Evolutionary conservation across 2,113 vertebrate species (phyloP).

Genomic region (Nothobranchius kuhntae): DNA sequence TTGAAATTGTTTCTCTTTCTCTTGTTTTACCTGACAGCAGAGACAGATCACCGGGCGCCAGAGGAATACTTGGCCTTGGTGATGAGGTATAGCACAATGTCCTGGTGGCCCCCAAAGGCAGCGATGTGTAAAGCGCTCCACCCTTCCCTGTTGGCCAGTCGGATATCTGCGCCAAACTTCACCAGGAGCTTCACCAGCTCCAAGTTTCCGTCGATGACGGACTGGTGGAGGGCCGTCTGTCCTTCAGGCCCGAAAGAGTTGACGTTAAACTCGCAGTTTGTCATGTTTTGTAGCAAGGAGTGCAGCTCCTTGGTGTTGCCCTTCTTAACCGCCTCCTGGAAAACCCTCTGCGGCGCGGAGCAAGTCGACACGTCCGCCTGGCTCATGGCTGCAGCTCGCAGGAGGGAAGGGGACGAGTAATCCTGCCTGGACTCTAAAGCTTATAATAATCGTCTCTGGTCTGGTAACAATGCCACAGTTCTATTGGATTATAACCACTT

Average conservation of each 20-base stretch:
- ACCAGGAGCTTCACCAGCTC: slow-evolving; percentile 98
- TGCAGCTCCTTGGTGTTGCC: slow-evolving; percentile 97
- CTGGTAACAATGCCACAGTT: slow-evolving; percentile 59
- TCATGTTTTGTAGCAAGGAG: slow-evolving; percentile 96
- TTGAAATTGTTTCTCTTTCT: slow-evolving; percentile 4
- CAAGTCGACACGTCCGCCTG: slow-evolving; percentile 94
- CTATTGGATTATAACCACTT: slow-evolving; percentile 59
- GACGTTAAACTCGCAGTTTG: slow-evolving; percentile 97
- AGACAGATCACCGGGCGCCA: slow-evolving; percentile 86
- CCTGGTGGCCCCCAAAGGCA: slow-evolving; percentile 97
- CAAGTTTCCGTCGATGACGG: slow-evolving; percentile 96
- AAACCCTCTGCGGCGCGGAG: slow-evolving; percentile 89
- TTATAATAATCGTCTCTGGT: slow-evolving; percentile 49
- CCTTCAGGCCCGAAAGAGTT: slow-evolving; percentile 98
- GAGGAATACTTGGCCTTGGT: slow-evolving; percentile 98
- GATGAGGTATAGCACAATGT: slow-evolving; percentile 99
- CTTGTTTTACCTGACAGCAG: slow-evolving; percentile 67
- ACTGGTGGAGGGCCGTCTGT: slow-evolving; percentile 97
- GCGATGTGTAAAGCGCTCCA: slow-evolving; percentile 99
- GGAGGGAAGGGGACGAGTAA: slow-evolving; percentile 48
- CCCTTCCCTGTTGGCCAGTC: slow-evolving; percentile 95
- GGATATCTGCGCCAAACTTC: slow-evolving; percentile 96
- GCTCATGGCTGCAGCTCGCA: slow-evolving; percentile 85
- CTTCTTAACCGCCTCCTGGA: slow-evolving; percentile 96
- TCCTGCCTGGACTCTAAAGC: slow-evolving; percentile 64